Evolutionary conservation across 2,888 invertebrate species (phyloP).

Genomic region (Zygogramma bicolorata): DNA sequence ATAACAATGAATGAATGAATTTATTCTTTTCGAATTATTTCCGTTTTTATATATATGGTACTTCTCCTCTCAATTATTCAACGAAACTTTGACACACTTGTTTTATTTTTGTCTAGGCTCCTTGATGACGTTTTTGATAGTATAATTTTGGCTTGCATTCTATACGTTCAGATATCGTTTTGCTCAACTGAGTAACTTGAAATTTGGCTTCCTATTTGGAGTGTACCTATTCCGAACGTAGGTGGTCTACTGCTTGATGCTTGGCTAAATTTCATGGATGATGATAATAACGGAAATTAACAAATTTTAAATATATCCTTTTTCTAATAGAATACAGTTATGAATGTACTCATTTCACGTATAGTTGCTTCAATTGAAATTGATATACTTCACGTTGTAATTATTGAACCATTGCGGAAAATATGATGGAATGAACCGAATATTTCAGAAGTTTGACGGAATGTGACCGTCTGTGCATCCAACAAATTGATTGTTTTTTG

Average conservation of each 20-base stretch:
- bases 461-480: too few species aligned
- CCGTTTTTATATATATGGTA: background rate
- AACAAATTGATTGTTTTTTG: too few species aligned
- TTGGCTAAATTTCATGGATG: background rate
- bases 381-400: too few species aligned
- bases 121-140: background rate
- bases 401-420: too few species aligned
- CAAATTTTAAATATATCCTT: too few species aligned
- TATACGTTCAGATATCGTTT: background rate
- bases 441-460: too few species aligned
- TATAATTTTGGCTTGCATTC: background rate
- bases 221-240: background rate
- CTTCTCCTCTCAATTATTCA: background rate
- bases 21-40: too few species aligned
- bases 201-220: background rate
- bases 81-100: background rate
- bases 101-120: background rate
- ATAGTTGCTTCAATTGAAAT: too few species aligned
- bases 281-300: background rate
- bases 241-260: background rate
- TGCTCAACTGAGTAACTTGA: background rate
- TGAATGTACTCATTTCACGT: too few species aligned
- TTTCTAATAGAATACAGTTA: too few species aligned
- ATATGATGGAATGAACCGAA: too few species aligned
- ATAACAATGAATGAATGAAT: too few species aligned